Conservation (phyloP, 2,888 invertebrate species). For the Philereme transversata region DNA sequence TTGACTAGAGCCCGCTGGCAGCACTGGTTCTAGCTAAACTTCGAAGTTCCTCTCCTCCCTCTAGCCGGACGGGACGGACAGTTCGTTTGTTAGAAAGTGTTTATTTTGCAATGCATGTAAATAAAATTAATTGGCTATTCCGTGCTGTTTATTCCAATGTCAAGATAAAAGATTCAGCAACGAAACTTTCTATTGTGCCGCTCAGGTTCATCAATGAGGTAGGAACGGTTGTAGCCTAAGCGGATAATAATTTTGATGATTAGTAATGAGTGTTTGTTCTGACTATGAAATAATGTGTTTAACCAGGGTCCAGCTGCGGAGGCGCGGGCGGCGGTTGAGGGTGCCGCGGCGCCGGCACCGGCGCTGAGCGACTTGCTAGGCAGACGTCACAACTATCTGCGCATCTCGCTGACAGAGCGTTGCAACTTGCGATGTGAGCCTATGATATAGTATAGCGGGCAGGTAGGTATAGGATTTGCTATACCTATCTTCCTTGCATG, state of each 20-base stretch:
- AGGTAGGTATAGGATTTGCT: too few relatives aligned
- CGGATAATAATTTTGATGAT: too few relatives aligned
- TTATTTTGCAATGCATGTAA: constrained; percentile 20
- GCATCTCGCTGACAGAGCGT: constrained; percentile 97
- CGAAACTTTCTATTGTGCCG: neutral
- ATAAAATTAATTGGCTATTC: constrained; percentile 28
- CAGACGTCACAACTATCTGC: constrained; percentile 94
- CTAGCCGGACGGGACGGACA: too few relatives aligned
- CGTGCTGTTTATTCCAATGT: constrained; percentile 13
- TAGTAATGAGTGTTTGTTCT: too few relatives aligned
- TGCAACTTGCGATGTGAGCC: constrained; percentile 98
- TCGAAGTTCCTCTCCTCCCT: too few relatives aligned
- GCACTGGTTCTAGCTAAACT: too few relatives aligned
- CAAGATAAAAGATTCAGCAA: neutral
- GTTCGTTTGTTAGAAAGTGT: too few relatives aligned
- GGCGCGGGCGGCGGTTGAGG: constrained; percentile 12
- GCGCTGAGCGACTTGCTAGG: constrained; percentile 92
- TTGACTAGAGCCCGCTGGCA: too few relatives aligned
- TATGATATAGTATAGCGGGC: too few relatives aligned
- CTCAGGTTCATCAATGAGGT: constrained; percentile 28
- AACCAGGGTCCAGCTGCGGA: constrained; percentile 2
- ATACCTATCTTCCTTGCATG: too few relatives aligned
- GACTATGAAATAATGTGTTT: too few relatives aligned
- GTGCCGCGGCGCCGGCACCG: neutral
- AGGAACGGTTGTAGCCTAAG: neutral